Base-by-base conservation (phyloP, 2,797 vertebrate species). In the Carduelis carduelis region DNA sequence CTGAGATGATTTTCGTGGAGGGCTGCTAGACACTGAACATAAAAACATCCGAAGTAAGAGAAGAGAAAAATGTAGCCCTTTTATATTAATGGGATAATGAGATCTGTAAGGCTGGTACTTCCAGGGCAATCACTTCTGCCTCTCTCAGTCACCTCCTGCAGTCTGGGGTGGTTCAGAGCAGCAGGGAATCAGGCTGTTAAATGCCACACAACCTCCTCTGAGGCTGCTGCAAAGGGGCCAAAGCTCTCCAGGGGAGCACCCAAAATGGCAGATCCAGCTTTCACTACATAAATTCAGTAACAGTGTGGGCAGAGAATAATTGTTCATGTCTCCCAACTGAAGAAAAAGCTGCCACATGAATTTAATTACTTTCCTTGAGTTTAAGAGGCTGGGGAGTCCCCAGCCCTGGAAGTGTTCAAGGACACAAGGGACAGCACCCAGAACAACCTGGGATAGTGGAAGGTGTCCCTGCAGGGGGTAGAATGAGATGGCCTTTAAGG, bases 381-480 rank as follows among this genome's bases (percentile, higher is more conserved):
- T 91, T 79, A 83, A 69, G 46, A 57, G 28, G 24, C 18, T 83
- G n/a, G 22, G 28, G 37, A 50, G 9, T 77, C 21, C 21, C 28
- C 44, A 77, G 3, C 6, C 24, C 59, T 53, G 30, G 28, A 52
- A 32, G n/a, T 27, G 46, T n/a, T 35, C 15, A 59, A 46, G 8
- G 30, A 32, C 21, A 71, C 21, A 30, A 0, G 27, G 21, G 26
- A 53, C 2, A 13, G 39, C 6, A 6, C 22, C 35, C 15, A 4
- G 15, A 71, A 50, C 46, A 53, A 35, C 18, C 50, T 41, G 52
- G 32, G 20, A 16, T 3, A 39, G 26, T 17, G 34, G 52, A 71
- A 71, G 13, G 32, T 24, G 46, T 41, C 46, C 30, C 59, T 59
- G 22, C 39, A 90, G 13, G 9, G 14, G 39, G 11, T 27, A 34